Evolutionary conservation across 1,140 invertebrate species (phyloP), one percentile per base, ranked within the genome.

Genomic region (Laodelphax striatellus): DNA sequence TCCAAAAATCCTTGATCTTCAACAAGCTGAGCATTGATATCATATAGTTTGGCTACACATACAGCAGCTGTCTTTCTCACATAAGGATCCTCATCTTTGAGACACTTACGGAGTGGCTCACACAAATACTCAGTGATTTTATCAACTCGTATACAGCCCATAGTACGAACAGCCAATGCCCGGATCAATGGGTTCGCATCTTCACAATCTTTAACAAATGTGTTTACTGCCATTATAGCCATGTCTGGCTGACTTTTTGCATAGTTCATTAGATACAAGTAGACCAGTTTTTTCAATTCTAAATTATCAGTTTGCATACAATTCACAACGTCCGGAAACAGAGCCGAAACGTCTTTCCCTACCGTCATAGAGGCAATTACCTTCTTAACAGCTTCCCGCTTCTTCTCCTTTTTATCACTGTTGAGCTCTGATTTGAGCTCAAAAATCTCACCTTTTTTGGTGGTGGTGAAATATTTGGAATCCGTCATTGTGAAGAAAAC

Each of bases 271-370:
- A 99, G 76, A 73, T 99, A 99, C 17, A 99, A 78, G 72, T 99
- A 99, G 0, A 99, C 97, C 42, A 99, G 79, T 71, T 99, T 99
- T 78, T 99, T 99, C 65, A 99, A 75, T 75, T 99, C 97, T 71
- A 99, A 79, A 77, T 99, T 99, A 73, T 99, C 97, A 9, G 97
- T 99, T 76, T 99, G 97, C 96, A 99, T 99, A 72, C 97, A 99
- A 73, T 99, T 99, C 22, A 99, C 94, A 28, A 99, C 97, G 76
- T 99, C 97, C 8, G 97, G 95, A 74, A 99, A 99, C 1, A 99
- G 76, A 10, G 95, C 94, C 4, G 90, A 93, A 0, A 93, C 90
- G 83, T 92, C 90, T 78, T 94, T 93, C 41, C 97, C 97, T 59
- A 99, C 97, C 22, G 97, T 99, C 97, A 99, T 99, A 64, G 94